These are phyloP conservation scores for Muscicapa comitata DNA, from an alignment of 2,797 vertebrate species.

Conservation along the genomic window DNA sequence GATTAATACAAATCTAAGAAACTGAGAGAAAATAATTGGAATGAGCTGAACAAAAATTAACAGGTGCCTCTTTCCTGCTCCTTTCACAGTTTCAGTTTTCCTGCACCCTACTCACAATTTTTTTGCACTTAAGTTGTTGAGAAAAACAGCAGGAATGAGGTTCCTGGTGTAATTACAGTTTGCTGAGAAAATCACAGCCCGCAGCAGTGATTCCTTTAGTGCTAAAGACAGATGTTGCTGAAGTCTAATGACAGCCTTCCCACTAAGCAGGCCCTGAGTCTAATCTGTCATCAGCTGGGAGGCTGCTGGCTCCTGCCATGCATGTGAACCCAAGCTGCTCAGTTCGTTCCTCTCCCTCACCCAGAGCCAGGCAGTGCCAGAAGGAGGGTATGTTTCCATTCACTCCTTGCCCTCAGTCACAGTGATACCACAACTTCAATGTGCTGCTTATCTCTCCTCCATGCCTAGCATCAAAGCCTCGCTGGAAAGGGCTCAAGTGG, in stretches of 20 bases:
- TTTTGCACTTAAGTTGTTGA: neutral
- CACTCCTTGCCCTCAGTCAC: conserved; percentile 16
- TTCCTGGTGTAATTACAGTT: conserved; percentile 33
- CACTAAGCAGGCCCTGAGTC: conserved; percentile 20
- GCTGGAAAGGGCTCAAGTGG: conserved; percentile 28
- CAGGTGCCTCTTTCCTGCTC: neutral
- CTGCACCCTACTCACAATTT: neutral
- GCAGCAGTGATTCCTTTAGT: conserved; percentile 37
- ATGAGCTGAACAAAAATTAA: neutral
- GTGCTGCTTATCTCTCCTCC: conserved; percentile 27
- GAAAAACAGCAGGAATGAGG: conserved; percentile 29
- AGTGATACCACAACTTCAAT: neutral
- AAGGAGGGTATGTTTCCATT: conserved; percentile 32
- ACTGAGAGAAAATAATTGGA: neutral
- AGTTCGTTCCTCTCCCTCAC: neutral
- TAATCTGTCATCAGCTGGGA: conserved; percentile 53
- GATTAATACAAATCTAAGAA: neutral
- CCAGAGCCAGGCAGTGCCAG: conserved; percentile 38
- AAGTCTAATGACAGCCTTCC: conserved; percentile 36
- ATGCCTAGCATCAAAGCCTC: neutral
- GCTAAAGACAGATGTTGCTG: conserved; percentile 37
- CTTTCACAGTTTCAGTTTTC: neutral
- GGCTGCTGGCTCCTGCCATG: neutral
- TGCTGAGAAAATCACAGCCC: conserved; percentile 24
- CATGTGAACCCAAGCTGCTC: neutral